Base-by-base conservation (phyloP, 1,140 invertebrate genomes). In the Leptinotarsa undecemlineata region DNA sequence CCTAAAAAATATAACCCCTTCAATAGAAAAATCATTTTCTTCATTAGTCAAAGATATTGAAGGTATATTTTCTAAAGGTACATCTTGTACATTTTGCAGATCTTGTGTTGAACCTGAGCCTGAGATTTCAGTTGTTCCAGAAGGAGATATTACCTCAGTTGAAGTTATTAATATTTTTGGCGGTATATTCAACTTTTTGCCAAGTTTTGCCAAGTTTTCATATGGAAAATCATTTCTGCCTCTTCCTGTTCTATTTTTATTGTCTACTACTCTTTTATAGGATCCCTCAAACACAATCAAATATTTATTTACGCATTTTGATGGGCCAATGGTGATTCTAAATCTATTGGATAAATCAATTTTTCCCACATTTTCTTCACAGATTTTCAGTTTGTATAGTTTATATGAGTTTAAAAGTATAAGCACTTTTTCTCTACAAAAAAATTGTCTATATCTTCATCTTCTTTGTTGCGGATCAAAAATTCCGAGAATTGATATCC, bases 281-380 rank as follows among this genome's bases (percentile, higher is more conserved):
- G 11, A 19, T 42, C 68, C 60, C 20, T 60, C 68, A 3, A 70
- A 26, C 0, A 60, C 68, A 23, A 33, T 70, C 33, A n/a, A n/a
- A 70, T 26, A 70, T 26, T 60, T 70, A 70, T 70, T 70, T 21
- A 60, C 11, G 33, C 68, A 70, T 60, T 70, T 48, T 19, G 68
- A 19, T n/a, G 23, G 3, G 19, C 19, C 21, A 21, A 57, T 17
- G 19, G 20, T 19, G n/a, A 51, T 60, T 21, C 48, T 48, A 17
- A 19, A 17, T 60, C 23, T 19, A 70, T 33, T 51, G 20, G 47
- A 23, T 20, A 60, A 8, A 13, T 70, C n/a, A 17, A 21, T 51
- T 48, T 21, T 23, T 60, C 20, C 20, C 68, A 70, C 19, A 70
- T 70, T 70, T 70, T 20, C n/a, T 70, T 70, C 3, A 57, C 23